Evolutionary conservation across 2,888 invertebrate species (phyloP).

Genomic region (Formica aserva): DNA sequence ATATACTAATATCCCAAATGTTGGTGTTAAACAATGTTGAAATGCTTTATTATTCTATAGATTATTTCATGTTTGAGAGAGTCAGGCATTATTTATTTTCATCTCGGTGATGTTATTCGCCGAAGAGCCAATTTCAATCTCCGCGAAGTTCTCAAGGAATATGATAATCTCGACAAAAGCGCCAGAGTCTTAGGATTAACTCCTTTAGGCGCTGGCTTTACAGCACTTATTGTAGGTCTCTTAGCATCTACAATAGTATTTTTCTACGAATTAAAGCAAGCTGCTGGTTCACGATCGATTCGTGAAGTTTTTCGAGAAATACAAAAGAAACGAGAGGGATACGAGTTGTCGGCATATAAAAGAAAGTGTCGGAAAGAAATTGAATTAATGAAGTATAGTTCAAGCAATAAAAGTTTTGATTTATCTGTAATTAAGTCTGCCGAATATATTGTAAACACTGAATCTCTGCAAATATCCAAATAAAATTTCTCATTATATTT

Average conservation of each 20-base stretch:
- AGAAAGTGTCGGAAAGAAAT: neutral
- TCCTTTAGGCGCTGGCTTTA: slow-evolving; percentile 81
- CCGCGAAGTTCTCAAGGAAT: slow-evolving; percentile 77
- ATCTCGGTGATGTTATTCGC: slow-evolving; percentile 78
- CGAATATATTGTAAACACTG: neutral
- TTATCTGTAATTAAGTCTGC: neutral
- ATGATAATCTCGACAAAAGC: slow-evolving; percentile 72
- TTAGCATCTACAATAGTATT: slow-evolving; percentile 75
- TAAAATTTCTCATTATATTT: neutral
- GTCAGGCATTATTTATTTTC: slow-evolving; percentile 76
- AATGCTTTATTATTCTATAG: slow-evolving; percentile 60
- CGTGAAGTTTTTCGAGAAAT: slow-evolving; percentile 35
- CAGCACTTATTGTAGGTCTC: slow-evolving; percentile 74
- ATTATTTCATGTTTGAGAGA: slow-evolving; percentile 77
- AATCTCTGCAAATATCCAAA: neutral
- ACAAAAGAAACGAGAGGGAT: slow-evolving; percentile 22
- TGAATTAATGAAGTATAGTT: neutral
- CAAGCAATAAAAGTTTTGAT: neutral
- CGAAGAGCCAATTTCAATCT: slow-evolving; percentile 74
- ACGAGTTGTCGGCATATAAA: neutral
- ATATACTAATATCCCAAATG: neutral
- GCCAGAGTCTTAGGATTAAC: slow-evolving; percentile 74
- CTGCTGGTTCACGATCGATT: slow-evolving; percentile 23
- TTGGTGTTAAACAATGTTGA: neutral
- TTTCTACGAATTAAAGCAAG: slow-evolving; percentile 73